phyloP scores from a whole-genome alignment of 2,888 invertebrate species.

The Callosobruchus maculatus region DNA sequence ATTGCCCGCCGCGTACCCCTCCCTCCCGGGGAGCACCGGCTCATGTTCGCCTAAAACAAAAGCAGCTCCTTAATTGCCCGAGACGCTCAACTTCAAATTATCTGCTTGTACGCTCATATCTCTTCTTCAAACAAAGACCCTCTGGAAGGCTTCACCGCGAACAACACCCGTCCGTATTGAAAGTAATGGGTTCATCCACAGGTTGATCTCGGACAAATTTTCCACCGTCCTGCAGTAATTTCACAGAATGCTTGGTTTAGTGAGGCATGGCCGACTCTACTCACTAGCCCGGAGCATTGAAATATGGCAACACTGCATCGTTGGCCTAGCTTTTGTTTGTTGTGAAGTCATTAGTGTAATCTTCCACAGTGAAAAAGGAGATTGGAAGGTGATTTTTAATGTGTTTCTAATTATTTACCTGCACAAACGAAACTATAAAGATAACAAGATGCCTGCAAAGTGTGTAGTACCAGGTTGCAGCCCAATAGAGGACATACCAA shows the following conservation, averaged over 20 bases:
- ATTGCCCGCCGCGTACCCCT: not conserved
- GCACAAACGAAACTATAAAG: too few species aligned
- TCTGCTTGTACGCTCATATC: not conserved
- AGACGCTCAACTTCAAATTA: not conserved
- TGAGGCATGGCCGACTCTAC: too few species aligned
- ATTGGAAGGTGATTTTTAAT: too few species aligned
- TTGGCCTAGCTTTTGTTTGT: too few species aligned
- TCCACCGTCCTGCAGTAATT: not conserved
- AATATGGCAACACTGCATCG: too few species aligned
- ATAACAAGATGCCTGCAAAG: too few species aligned
- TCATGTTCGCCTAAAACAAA: not conserved
- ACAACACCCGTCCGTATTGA: not conserved
- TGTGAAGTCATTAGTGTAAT: too few species aligned
- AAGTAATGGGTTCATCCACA: not conserved
- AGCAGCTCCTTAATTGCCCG: not conserved
- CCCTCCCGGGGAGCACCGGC: not conserved
- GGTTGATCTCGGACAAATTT: not conserved
- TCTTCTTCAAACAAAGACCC: not conserved
- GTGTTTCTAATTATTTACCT: too few species aligned
- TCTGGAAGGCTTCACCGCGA: not conserved
- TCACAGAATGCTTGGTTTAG: not conserved
- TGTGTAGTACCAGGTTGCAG: too few species aligned
- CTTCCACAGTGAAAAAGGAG: too few species aligned
- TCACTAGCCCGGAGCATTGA: too few species aligned
- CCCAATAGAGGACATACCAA: too few species aligned